Conservation (phyloP, 2,113 vertebrate species). For the Oplegnathus fasciatus region DNA sequence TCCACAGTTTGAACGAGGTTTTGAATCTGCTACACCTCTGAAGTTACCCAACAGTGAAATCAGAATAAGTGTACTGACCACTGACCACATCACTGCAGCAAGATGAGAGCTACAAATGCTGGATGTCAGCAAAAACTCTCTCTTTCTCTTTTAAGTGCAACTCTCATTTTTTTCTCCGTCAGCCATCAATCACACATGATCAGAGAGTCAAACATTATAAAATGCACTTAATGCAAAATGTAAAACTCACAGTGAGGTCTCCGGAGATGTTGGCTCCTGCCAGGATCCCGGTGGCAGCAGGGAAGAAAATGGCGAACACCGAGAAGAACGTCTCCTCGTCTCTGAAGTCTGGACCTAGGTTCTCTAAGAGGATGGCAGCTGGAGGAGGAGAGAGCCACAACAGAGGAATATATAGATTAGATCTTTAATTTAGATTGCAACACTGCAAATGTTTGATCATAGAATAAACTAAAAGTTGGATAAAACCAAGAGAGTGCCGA, state of each 20-base stretch:
- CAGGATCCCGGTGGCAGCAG: conserved; percentile 97
- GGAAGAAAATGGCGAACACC: conserved; percentile 98
- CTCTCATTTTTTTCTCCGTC: not conserved
- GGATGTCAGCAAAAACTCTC: not conserved
- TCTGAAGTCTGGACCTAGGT: conserved; percentile 95
- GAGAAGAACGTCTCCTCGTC: conserved; percentile 92
- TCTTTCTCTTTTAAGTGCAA: not conserved
- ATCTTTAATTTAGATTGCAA: too few species aligned
- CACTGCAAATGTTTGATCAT: not conserved
- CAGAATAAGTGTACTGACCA: not conserved
- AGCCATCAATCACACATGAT: not conserved
- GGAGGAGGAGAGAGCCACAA: not conserved
- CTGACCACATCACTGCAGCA: too few species aligned
- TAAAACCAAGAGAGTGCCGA: not conserved
- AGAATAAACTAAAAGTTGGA: not conserved
- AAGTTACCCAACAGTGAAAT: too few species aligned
- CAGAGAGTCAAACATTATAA: too few species aligned
- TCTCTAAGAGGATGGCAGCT: conserved; percentile 95
- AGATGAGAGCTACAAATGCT: not conserved
- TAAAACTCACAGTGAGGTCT: conserved; percentile 90
- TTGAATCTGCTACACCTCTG: not conserved
- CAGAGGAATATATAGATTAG: not conserved
- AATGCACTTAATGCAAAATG: conserved; percentile 28
- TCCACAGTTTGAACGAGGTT: not conserved
- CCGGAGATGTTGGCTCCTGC: conserved; percentile 99